Conservation (phyloP, 2,888 invertebrate species). For the Rhyacophila evoluta region DNA sequence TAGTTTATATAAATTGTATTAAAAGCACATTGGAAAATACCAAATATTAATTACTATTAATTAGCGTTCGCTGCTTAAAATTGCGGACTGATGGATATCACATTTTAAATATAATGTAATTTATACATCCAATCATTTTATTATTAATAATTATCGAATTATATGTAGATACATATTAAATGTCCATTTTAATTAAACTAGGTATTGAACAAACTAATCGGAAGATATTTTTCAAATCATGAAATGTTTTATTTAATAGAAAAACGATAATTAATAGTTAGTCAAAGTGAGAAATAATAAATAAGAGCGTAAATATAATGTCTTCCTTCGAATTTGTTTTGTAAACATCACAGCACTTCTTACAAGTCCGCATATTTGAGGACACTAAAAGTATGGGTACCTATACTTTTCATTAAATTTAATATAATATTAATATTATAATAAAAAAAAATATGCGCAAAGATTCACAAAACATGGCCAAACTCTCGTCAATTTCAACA, state of each 20-base stretch:
- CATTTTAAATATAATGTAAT: constrained; percentile 22
- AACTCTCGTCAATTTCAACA: constrained; percentile 36
- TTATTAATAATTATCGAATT: constrained; percentile 19
- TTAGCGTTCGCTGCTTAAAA: constrained; percentile 21
- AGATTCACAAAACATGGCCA: constrained; percentile 41
- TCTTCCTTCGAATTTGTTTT: constrained; percentile 37
- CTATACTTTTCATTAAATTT: constrained; percentile 23
- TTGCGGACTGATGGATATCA: constrained; percentile 19
- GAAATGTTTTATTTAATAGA: not conserved
- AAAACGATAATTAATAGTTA: not conserved
- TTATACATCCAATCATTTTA: constrained; percentile 18
- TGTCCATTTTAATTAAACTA: constrained; percentile 10
- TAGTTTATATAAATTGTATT: constrained; percentile 24
- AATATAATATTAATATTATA: constrained; percentile 37
- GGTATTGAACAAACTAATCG: constrained; percentile 9
- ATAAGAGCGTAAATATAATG: constrained; percentile 14
- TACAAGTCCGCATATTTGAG: constrained; percentile 42
- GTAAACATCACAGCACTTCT: constrained; percentile 53
- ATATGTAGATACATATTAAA: constrained; percentile 3
- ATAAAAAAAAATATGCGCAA: constrained; percentile 45
- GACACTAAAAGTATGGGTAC: constrained; percentile 41
- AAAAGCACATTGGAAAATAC: constrained; percentile 22
- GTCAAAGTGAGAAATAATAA: constrained; percentile 12
- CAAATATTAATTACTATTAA: constrained; percentile 9
- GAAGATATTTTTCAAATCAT: not conserved